Conservation (phyloP, 1,140 invertebrate species). For the Euura lappo region DNA sequence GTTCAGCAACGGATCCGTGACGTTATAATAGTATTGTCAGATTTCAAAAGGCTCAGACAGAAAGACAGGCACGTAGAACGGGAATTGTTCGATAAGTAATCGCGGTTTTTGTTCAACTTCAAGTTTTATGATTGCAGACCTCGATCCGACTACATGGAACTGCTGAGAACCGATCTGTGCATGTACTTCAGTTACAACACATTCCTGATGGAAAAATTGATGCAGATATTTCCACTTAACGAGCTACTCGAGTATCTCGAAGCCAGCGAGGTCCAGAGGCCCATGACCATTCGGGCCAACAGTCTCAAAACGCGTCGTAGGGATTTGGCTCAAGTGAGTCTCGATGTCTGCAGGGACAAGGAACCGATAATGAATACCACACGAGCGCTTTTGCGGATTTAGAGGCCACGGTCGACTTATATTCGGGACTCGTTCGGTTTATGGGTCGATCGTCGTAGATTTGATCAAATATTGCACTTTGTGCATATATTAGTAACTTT, state of each 20-base stretch:
- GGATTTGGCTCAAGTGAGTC: constrained; percentile 83
- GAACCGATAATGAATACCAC: too few relatives aligned
- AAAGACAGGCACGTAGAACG: constrained; percentile 61
- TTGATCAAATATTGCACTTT: constrained; percentile 1
- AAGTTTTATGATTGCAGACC: constrained; percentile 59
- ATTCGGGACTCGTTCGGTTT: too few relatives aligned
- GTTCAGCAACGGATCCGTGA: constrained; percentile 92
- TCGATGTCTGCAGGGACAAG: neutral
- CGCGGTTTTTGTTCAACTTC: constrained; percentile 7
- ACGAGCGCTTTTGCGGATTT: too few relatives aligned
- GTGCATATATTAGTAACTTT: too few relatives aligned
- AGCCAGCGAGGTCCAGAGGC: constrained; percentile 94
- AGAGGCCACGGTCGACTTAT: too few relatives aligned
- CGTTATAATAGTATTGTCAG: constrained; percentile 83
- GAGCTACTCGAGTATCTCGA: constrained; percentile 96
- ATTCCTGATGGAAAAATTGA: constrained; percentile 93
- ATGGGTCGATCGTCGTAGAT: neutral
- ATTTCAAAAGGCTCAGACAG: constrained; percentile 86
- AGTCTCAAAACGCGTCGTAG: constrained; percentile 92
- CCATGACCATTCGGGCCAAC: constrained; percentile 95
- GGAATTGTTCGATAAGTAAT: constrained; percentile 15
- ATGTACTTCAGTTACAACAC: constrained; percentile 97
- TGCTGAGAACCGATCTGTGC: constrained; percentile 87
- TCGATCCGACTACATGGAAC: constrained; percentile 81
- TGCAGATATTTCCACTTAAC: constrained; percentile 89